These are phyloP conservation scores for Hypotaenidia okinawae DNA, from an alignment of 2,797 vertebrate genomes.

Conservation along the genomic window DNA sequence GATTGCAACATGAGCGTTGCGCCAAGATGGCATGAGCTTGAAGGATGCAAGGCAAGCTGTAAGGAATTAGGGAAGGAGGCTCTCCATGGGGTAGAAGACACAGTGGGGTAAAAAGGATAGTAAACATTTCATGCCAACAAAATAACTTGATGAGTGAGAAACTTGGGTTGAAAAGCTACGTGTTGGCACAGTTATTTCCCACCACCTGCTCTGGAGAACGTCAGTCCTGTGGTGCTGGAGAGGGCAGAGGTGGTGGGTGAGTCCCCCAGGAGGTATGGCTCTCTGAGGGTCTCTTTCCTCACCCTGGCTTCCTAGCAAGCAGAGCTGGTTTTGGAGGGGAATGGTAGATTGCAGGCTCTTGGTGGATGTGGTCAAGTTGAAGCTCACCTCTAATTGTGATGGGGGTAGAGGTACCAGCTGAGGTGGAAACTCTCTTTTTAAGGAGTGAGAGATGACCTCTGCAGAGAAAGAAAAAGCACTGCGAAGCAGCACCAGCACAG, in stretches of 20 bases:
- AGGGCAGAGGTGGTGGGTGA: background rate
- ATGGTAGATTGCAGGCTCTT: rapidly evolving
- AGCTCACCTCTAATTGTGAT: background rate
- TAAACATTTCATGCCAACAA: background rate
- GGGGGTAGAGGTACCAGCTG: background rate
- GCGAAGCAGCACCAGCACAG: background rate
- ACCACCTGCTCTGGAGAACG: background rate
- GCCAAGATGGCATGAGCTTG: background rate
- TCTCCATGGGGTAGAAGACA: background rate
- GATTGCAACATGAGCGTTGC: background rate
- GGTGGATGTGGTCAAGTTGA: background rate
- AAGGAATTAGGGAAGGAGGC: background rate
- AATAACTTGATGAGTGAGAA: background rate
- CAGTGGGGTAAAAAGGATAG: background rate
- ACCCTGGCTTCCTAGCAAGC: background rate
- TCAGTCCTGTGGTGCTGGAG: background rate
- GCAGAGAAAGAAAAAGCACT: background rate
- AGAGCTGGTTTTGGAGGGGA: rapidly evolving
- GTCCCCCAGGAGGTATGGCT: rapidly evolving
- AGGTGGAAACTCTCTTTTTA: background rate
- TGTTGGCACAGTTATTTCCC: background rate
- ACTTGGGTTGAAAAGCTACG: background rate
- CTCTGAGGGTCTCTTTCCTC: background rate
- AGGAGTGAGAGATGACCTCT: background rate
- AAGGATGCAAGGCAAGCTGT: background rate